Conservation (phyloP, 2,797 vertebrate genomes). For the Euthynnus affinis region DNA sequence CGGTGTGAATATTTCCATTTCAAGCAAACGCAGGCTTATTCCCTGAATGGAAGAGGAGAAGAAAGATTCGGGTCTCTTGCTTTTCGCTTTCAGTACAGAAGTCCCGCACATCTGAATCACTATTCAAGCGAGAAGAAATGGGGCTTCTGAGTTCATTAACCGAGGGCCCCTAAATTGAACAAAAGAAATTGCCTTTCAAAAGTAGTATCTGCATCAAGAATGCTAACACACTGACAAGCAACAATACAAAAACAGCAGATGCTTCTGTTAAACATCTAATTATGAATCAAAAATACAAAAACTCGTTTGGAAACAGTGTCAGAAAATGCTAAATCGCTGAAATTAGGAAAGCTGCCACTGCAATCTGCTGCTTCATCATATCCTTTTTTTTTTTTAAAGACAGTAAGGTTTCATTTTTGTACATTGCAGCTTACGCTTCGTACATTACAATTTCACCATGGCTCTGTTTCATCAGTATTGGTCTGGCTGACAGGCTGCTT, state of each 20-base stretch:
- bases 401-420: conserved; percentile 24
- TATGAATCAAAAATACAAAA: conserved; percentile 16
- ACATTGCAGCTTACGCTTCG: conserved; percentile 28
- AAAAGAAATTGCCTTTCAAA: conserved; percentile 40
- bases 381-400: conserved; percentile 7
- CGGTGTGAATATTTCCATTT: conserved; percentile 70
- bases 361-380: conserved; percentile 8
- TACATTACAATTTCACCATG: conserved; percentile 36
- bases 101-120: conserved; percentile 48
- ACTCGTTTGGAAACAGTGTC: conserved; percentile 3
- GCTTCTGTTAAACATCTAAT: conserved; percentile 22
- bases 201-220: conserved; percentile 6
- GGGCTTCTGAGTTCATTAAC: conserved; percentile 50
- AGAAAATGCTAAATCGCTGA: background rate
- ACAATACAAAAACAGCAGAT: background rate
- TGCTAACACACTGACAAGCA: background rate
- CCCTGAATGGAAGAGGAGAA: conserved; percentile 43
- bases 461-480: conserved; percentile 13
- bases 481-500: conserved; percentile 22
- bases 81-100: conserved; percentile 30
- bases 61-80: conserved; percentile 8
- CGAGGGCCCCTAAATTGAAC: conserved; percentile 40
- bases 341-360: background rate
- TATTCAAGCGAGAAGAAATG: conserved; percentile 50
- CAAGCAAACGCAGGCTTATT: conserved; percentile 49